Base-by-base conservation (phyloP, 1,140 invertebrate genomes). In the Lasaia peninsularis region DNA sequence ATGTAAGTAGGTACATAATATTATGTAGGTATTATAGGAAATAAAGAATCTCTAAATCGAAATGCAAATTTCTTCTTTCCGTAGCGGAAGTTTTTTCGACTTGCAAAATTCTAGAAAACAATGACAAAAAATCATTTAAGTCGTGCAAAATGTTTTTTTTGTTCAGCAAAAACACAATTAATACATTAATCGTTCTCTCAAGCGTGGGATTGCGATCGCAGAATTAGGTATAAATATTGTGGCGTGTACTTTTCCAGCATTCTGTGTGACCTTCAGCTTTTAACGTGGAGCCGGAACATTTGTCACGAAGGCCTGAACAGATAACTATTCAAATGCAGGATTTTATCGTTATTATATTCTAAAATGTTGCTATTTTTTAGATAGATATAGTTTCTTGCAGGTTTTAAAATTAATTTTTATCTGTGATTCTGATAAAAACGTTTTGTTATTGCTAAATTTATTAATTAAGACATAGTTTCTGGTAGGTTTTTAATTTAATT, bases 201-300 rank as follows among this genome's bases (percentile, higher is more conserved):
- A 80, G 73, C 78, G 73, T 81, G 74, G 76, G 78, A 86, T 84
- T 83, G 80, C 71, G 67, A 73, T 62, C 69, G 60, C 62, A 77
- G 67, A 73, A 80, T 85, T 82, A 80, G 72, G 71, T 82, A 82
- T 75, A 75, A 81, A 83, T 71, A 80, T 83, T 77, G 70, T 67
- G 67, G 61, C 65, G 64, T 66, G 71, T 81, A 85, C 81, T 80
- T 87, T 83, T 82, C 79, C 75, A 81, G 69, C 59, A 49, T 55
- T 65, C 52, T 58, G 53, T 52, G 32, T 75, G 80, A 80, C 80
- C 82, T 82, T 86, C 81, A 75, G 68, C 61, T 71, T 72, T 82
- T 76, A 80, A 63, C 69, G 71, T 73, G 71, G 58, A 76, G 62
- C 67, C 74, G 70, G 71, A 74, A 73, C 71, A 75, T 80, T 54